These are phyloP conservation scores for Pemphigus obesinymphae DNA, from an alignment of 1,140 invertebrate genomes.

Conservation along the genomic window DNA sequence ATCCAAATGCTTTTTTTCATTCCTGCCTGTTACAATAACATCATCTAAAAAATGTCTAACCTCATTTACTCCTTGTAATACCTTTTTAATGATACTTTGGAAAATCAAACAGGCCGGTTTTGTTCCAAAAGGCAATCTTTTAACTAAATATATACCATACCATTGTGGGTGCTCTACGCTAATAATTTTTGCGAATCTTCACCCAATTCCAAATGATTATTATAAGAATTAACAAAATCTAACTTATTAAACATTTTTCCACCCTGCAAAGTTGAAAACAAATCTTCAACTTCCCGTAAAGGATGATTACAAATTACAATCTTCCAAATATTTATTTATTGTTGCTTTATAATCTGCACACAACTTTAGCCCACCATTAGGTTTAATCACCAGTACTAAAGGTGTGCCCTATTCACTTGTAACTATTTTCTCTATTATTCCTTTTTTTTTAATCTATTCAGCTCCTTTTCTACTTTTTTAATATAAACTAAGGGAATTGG, in stretches of 20 bases:
- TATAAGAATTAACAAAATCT: background rate
- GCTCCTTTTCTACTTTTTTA: no score
- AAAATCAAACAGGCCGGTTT: conserved; percentile 47
- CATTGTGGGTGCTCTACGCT: conserved; percentile 47
- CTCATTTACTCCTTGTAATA: background rate
- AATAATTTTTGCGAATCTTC: background rate
- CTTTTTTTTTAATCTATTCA: no score
- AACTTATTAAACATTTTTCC: background rate
- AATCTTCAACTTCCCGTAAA: conserved; percentile 34
- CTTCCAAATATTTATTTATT: conserved; percentile 44
- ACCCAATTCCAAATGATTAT: background rate
- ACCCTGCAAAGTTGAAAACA: conserved; percentile 30
- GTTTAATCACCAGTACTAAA: no score
- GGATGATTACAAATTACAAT: conserved; percentile 37
- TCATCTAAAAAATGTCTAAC: background rate
- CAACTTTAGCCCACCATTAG: no score
- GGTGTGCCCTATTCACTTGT: no score
- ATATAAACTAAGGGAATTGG: no score
- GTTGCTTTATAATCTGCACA: conserved; percentile 51
- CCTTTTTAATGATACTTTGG: background rate
- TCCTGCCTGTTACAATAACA: no score
- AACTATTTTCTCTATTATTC: no score
- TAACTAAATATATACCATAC: no score
- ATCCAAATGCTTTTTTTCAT: no score
- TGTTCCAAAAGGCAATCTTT: conserved; percentile 55